Conservation (phyloP, 2,113 vertebrate genomes). For the Pseudorasbora parva region DNA sequence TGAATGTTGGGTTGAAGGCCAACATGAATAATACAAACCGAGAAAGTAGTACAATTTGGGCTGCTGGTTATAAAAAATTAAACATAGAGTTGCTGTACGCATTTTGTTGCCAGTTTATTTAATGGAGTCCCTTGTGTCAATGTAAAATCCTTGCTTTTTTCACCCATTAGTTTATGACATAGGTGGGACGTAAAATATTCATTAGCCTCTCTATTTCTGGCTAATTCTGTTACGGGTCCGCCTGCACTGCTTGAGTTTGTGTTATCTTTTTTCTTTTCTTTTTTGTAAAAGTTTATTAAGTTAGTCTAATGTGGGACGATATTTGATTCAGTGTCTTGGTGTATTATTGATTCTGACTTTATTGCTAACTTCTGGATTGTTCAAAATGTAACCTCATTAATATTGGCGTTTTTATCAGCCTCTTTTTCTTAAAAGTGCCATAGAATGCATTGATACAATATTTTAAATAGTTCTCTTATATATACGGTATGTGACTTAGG, state of each 20-base stretch:
- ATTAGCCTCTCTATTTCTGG: constrained; percentile 48
- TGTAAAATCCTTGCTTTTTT: constrained; percentile 52
- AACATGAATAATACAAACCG: constrained; percentile 74
- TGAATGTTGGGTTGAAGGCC: constrained; percentile 56
- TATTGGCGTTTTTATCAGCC: background rate
- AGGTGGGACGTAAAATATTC: constrained; percentile 57
- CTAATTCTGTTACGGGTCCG: constrained; percentile 30
- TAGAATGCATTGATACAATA: too few relatives aligned
- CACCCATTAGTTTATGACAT: constrained; percentile 59
- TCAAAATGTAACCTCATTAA: constrained; percentile 15
- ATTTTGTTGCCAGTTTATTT: constrained; percentile 62
- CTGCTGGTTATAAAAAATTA: constrained; percentile 72
- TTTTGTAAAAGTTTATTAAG: background rate
- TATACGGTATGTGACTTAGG: too few relatives aligned
- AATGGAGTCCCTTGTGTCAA: constrained; percentile 36
- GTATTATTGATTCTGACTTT: background rate
- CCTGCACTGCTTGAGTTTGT: background rate
- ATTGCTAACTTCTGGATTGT: background rate
- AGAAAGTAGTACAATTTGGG: constrained; percentile 60
- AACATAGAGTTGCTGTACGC: constrained; percentile 70
- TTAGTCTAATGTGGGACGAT: background rate
- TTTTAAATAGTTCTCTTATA: too few relatives aligned
- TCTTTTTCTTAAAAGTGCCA: too few relatives aligned
- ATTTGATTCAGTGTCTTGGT: constrained; percentile 14
- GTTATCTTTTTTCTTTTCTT: background rate